phyloP scores from a whole-genome alignment of 2,888 invertebrate species.

The Apotomis turbidana region DNA sequence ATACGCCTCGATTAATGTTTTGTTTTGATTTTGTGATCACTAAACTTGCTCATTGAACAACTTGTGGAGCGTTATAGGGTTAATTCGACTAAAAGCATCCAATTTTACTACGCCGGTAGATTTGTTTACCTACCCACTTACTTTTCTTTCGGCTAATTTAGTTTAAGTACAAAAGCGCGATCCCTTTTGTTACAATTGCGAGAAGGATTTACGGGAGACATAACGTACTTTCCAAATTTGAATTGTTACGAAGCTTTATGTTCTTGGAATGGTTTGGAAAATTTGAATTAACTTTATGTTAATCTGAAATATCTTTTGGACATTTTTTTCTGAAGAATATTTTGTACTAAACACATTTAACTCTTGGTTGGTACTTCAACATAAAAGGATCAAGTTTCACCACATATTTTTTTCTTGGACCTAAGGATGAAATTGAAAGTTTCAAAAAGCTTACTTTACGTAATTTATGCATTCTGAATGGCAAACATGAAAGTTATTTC shows the following conservation, averaged over 20 bases:
- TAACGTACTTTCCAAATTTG: constrained; percentile 39
- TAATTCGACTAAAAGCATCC: constrained; percentile 65
- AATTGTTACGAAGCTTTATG: constrained; percentile 24
- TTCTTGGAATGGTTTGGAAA: not conserved
- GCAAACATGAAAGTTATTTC: too few species aligned
- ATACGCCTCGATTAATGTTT: not conserved
- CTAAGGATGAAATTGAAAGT: too few species aligned
- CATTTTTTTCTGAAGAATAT: not conserved
- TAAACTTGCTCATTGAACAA: constrained; percentile 21
- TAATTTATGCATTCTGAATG: too few species aligned
- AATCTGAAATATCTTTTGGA: not conserved
- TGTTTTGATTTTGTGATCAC: constrained; percentile 19
- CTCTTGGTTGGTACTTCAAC: too few species aligned
- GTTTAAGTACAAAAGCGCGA: constrained; percentile 56
- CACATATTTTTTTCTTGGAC: too few species aligned
- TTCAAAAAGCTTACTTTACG: too few species aligned
- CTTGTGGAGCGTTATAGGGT: constrained; percentile 19
- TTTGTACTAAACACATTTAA: not conserved
- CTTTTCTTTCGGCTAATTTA: constrained; percentile 58
- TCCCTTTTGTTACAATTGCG: constrained; percentile 47
- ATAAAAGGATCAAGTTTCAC: too few species aligned
- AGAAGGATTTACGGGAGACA: constrained; percentile 41
- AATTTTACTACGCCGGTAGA: constrained; percentile 54
- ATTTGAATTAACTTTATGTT: not conserved
- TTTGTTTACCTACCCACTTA: constrained; percentile 58